Evolutionary conservation across 2,113 vertebrate species (phyloP).

Genomic region (Cyprinodon variegatus): DNA sequence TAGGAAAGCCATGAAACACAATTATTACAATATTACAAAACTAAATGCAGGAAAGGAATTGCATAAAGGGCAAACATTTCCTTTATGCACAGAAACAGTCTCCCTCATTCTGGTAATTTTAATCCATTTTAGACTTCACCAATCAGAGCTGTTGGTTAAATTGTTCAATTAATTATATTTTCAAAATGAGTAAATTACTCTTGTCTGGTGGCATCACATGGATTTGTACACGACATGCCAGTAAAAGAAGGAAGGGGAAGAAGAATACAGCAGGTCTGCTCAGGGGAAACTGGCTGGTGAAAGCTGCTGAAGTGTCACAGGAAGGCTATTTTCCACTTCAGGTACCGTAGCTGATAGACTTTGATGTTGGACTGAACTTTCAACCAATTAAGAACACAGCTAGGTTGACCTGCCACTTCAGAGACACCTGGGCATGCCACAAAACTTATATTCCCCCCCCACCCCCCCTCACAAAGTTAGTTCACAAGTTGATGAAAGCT

Average conservation of each 20-base stretch:
- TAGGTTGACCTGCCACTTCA: conserved; percentile 53
- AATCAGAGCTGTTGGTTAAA: background rate
- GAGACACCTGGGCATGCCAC: background rate
- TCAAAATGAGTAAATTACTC: background rate
- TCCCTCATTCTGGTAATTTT: background rate
- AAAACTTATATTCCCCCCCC: background rate
- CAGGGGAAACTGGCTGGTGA: conserved; percentile 22
- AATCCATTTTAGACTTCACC: background rate
- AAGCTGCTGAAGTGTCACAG: conserved; percentile 56
- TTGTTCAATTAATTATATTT: background rate
- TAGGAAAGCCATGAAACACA: no score
- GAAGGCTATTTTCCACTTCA: conserved; percentile 73
- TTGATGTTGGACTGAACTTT: conserved; percentile 39
- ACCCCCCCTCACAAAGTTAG: background rate
- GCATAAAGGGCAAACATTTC: background rate
- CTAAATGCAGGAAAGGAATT: no score
- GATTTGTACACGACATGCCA: background rate
- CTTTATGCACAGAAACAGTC: background rate
- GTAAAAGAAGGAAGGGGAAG: conserved; percentile 5
- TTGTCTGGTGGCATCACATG: background rate
- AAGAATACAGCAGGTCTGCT: conserved; percentile 39
- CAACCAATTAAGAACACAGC: conserved; percentile 57
- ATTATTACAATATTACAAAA: no score
- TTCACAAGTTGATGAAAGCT: conserved; percentile 21
- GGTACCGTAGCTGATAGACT: conserved; percentile 51